phyloP scores from a whole-genome alignment of 2,888 invertebrate species.

The Branchipolynoe longqiensis region DNA sequence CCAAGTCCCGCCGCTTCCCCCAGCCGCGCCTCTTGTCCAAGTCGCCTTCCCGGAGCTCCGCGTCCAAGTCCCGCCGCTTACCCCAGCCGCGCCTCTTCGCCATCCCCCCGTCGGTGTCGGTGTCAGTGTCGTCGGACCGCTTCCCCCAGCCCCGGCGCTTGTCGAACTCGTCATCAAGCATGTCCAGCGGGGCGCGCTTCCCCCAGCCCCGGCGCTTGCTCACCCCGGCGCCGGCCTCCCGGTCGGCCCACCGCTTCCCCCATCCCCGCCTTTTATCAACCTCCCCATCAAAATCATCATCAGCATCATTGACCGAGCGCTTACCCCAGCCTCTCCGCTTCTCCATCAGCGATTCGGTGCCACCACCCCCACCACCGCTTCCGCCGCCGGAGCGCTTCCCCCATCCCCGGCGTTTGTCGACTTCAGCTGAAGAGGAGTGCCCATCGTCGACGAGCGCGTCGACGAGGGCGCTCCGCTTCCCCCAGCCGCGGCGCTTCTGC shows the following conservation, averaged over 20 bases:
- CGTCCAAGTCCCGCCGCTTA: slow-evolving; percentile 28
- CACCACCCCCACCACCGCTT: slow-evolving; percentile 32
- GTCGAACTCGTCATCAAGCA: slow-evolving; percentile 46
- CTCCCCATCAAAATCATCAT: slow-evolving; percentile 22
- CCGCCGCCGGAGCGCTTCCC: slow-evolving; percentile 53
- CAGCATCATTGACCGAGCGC: neutral
- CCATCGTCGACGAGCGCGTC: slow-evolving; percentile 13
- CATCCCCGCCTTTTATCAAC: slow-evolving; percentile 53
- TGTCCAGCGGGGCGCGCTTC: slow-evolving; percentile 40
- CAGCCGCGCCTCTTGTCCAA: slow-evolving; percentile 62
- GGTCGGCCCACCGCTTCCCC: slow-evolving; percentile 43
- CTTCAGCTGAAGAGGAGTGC: neutral
- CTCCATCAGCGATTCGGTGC: slow-evolving; percentile 13
- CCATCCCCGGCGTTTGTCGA: slow-evolving; percentile 55
- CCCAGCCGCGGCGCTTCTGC: slow-evolving; percentile 64
- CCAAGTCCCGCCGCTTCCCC: slow-evolving; percentile 51
- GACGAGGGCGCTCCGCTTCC: slow-evolving; percentile 40
- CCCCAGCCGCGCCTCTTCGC: slow-evolving; percentile 5
- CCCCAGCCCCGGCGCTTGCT: slow-evolving; percentile 62
- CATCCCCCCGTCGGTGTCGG: neutral
- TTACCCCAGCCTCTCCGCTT: slow-evolving; percentile 60
- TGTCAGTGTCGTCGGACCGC: slow-evolving; percentile 11
- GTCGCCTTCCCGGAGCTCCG: slow-evolving; percentile 31
- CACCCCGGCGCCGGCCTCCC: slow-evolving; percentile 17
- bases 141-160: slow-evolving; percentile 63